phyloP scores from a whole-genome alignment of 2,113 vertebrate genomes.

The Podiceps cristatus region DNA sequence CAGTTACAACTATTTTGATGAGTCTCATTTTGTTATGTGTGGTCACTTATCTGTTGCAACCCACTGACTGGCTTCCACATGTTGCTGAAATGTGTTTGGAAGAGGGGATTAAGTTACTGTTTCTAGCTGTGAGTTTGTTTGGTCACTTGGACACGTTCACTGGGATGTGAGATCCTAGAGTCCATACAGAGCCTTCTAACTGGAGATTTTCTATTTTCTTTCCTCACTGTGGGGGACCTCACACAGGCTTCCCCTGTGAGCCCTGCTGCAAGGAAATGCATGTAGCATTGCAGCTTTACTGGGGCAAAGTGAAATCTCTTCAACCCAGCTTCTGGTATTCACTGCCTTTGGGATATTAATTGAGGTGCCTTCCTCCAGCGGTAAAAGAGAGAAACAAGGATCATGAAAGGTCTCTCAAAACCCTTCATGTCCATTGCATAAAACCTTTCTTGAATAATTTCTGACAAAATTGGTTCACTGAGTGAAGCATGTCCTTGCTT shows the following conservation, averaged over 20 bases:
- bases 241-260: neutral
- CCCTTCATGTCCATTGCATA: neutral
- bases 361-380: neutral
- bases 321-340: neutral
- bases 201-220: neutral
- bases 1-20: neutral
- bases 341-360: neutral
- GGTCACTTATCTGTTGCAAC: constrained; percentile 3
- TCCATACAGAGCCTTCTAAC: neutral
- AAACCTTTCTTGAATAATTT: neutral
- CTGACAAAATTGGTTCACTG: neutral
- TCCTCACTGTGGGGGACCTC: neutral
- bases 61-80: constrained; percentile 29
- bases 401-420: neutral
- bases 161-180: neutral
- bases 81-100: constrained; percentile 37
- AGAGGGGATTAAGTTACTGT: constrained; percentile 33
- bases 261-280: neutral
- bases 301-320: neutral
- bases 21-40: neutral
- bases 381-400: neutral
- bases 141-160: constrained; percentile 28
- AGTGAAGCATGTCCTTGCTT: neutral
- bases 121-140: constrained; percentile 58
- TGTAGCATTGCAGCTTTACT: neutral